Evolutionary conservation across 2,113 vertebrate species (phyloP).

Genomic region (Cranoglanis bouderius): DNA sequence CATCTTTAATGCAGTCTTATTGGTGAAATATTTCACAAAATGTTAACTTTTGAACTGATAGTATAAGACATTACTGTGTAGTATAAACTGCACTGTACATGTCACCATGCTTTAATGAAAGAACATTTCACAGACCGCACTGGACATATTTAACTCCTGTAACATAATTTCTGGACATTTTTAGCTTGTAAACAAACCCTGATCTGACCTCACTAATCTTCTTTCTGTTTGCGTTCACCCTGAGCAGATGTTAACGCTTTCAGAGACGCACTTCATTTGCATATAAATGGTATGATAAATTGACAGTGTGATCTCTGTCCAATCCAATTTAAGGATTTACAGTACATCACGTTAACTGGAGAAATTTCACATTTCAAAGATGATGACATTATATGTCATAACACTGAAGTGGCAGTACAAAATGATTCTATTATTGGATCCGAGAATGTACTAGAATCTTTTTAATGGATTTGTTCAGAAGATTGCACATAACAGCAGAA

Average conservation of each 20-base stretch:
- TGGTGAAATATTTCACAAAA: not conserved
- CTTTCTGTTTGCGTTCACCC: not conserved
- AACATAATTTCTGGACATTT: not conserved
- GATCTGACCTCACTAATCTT: slow-evolving; percentile 12
- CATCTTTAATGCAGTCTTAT: not conserved
- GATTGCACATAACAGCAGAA: not conserved
- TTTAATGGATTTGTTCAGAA: not conserved
- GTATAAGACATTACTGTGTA: not conserved
- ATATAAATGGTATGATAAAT: slow-evolving; percentile 11
- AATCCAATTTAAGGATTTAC: not conserved
- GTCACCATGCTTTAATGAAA: not conserved
- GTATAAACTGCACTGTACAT: not conserved
- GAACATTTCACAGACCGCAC: not conserved
- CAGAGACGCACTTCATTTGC: not conserved
- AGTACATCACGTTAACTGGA: not conserved
- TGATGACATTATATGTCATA: not conserved
- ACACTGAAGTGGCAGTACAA: not conserved
- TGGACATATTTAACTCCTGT: not conserved
- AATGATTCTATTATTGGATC: not conserved
- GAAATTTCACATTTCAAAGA: not conserved
- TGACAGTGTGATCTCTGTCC: not conserved
- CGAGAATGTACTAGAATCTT: not conserved
- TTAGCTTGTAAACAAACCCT: slow-evolving; percentile 12
- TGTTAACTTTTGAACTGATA: not conserved
- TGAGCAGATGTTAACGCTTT: slow-evolving; percentile 15